Evolutionary conservation across 53 echinoderm and acorn worm species (phyloP).

Genomic region (Paracentrotus lividus): DNA sequence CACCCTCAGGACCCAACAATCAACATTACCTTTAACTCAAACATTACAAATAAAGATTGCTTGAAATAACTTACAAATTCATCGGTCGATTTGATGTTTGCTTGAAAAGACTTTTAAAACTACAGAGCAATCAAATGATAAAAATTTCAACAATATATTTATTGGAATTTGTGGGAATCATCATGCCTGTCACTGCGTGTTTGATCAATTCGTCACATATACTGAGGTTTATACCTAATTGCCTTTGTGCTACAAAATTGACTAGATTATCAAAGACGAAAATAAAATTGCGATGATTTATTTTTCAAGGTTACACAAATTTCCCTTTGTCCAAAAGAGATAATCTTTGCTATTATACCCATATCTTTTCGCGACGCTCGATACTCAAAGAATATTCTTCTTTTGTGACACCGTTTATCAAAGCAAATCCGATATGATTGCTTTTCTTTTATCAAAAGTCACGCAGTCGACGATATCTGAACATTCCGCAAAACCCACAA

Average conservation of each 20-base stretch:
- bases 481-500: not conserved
- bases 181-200: not conserved
- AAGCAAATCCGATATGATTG: not conserved
- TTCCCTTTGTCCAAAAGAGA: not conserved
- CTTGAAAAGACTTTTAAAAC: not conserved
- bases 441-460: not conserved
- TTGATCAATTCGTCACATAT: not conserved
- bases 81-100: not conserved
- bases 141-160: too few species aligned
- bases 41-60: too few species aligned
- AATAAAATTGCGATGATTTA: not conserved
- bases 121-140: not conserved
- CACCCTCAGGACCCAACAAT: too few species aligned
- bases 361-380: not conserved
- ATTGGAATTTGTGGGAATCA: too few species aligned
- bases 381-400: not conserved
- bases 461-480: not conserved
- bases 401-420: not conserved
- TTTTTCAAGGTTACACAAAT: conserved; percentile 21
- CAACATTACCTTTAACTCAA: too few species aligned
- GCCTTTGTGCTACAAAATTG: not conserved
- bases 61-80: not conserved
- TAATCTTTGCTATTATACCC: not conserved
- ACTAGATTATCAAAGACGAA: not conserved
- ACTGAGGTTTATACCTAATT: not conserved